phyloP scores from a whole-genome alignment of 37 sponge, comb jelly and placozoan species.

The Hexactinellida sp. region DNA sequence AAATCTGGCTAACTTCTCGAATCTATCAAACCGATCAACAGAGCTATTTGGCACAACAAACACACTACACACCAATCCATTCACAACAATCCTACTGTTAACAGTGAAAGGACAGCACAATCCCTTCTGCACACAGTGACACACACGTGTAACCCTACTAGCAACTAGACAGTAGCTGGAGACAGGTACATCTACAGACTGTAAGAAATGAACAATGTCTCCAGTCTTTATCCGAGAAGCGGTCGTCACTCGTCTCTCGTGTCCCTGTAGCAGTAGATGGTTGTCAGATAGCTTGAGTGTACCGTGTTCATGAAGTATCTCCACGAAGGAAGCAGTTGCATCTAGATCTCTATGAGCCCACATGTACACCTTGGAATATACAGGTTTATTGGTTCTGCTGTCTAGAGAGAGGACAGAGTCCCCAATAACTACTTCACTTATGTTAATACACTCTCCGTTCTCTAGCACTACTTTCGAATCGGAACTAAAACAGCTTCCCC shows the following conservation, averaged over 20 bases:
- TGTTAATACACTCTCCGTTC: not conserved
- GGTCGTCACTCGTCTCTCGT: not conserved
- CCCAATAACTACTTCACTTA: not conserved
- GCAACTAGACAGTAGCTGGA: not conserved
- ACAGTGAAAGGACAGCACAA: not conserved
- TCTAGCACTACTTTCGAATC: not conserved
- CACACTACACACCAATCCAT: slow-evolving; percentile 1
- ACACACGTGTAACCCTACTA: not conserved
- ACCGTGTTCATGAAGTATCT: not conserved
- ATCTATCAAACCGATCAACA: not conserved
- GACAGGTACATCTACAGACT: not conserved
- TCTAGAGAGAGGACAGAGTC: not conserved
- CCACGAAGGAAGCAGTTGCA: not conserved
- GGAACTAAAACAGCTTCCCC: not conserved
- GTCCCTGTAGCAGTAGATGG: not conserved
- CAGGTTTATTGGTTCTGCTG: not conserved
- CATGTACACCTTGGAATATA: slow-evolving; percentile 8
- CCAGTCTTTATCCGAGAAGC: not conserved
- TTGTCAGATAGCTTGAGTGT: not conserved
- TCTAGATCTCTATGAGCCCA: not conserved
- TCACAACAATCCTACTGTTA: not conserved
- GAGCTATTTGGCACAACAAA: not conserved
- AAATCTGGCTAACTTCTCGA: not conserved
- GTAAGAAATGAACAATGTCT: not conserved
- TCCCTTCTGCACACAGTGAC: not conserved